These are phyloP conservation scores for Beris chalybata DNA, from an alignment of 2,888 invertebrate genomes.

Conservation along the genomic window DNA sequence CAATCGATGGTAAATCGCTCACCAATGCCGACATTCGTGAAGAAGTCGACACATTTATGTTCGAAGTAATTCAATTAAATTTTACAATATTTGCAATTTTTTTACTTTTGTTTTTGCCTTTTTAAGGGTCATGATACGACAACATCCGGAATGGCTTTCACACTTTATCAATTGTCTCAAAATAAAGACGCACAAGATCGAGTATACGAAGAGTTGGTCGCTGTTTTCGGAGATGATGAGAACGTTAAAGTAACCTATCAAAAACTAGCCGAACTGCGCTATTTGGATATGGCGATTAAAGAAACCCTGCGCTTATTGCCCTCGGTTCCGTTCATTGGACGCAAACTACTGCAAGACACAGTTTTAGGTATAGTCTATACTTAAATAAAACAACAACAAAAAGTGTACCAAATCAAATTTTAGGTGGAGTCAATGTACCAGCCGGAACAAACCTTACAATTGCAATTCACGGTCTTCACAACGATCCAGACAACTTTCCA, in stretches of 20 bases:
- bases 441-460: conserved; percentile 10
- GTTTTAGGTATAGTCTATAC: conserved; percentile 10
- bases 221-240: conserved; percentile 43
- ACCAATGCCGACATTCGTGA: conserved; percentile 30
- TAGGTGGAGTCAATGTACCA: conserved; percentile 15
- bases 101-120: background rate
- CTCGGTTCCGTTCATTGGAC: conserved; percentile 45
- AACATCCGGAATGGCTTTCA: conserved; percentile 29
- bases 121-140: conserved; percentile 33
- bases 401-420: background rate
- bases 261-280: conserved; percentile 49
- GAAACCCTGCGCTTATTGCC: conserved; percentile 51
- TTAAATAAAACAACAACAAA: background rate
- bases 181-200: conserved; percentile 44
- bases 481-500: conserved; percentile 18
- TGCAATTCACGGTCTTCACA: conserved; percentile 5
- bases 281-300: conserved; percentile 51
- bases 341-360: conserved; percentile 15
- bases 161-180: conserved; percentile 32
- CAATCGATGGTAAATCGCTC: conserved; percentile 17
- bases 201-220: conserved; percentile 48
- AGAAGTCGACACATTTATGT: conserved; percentile 32
- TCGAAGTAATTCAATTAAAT: conserved; percentile 1
- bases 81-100: background rate
- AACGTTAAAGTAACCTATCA: conserved; percentile 44